A percentile compares a stretch with the other conserved stretches of the same genome.
These are phyloP conservation scores for Embidobia sp. DNA, from an alignment of 2,888 invertebrate species.

Conservation along the genomic window DNA sequence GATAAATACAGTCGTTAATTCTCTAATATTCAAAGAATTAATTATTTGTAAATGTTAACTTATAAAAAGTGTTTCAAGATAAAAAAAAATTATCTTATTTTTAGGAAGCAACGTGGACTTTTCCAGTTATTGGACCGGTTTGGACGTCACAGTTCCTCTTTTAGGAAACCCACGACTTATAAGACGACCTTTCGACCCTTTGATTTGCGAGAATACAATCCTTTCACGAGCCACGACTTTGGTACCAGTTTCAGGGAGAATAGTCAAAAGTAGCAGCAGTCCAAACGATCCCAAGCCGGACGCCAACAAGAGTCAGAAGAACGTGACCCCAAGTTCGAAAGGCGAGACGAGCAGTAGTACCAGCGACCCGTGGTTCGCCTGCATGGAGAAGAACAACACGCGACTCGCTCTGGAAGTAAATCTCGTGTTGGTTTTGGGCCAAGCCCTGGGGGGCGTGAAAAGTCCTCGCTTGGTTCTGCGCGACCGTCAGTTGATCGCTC, in stretches of 20 bases:
- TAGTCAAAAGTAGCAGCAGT: conserved; percentile 69
- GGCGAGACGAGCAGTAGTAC: conserved; percentile 58
- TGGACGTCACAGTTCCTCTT: conserved; percentile 76
- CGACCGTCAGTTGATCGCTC: conserved; percentile 78
- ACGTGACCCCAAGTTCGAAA: conserved; percentile 31
- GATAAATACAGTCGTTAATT: too few relatives aligned
- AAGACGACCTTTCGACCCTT: conserved; percentile 78
- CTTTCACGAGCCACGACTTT: conserved; percentile 77
- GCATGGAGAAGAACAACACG: conserved; percentile 79
- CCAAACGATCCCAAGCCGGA: conserved; percentile 35
- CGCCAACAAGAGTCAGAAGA: conserved; percentile 26
- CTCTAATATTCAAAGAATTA: too few relatives aligned
- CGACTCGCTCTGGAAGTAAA: conserved; percentile 79
- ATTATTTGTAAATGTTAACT: too few relatives aligned
- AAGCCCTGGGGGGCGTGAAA: conserved; percentile 77
- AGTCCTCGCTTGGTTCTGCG: conserved; percentile 77
- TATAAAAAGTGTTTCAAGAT: too few relatives aligned
- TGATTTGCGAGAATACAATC: conserved; percentile 80
- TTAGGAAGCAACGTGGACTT: conserved; percentile 65
- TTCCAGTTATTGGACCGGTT: conserved; percentile 74
- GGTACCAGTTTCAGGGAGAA: conserved; percentile 70
- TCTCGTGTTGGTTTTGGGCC: conserved; percentile 77
- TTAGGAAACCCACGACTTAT: conserved; percentile 77
- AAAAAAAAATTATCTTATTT: too few relatives aligned
- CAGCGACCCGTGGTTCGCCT: conserved; percentile 79